Percentiles rank a stretch among this genome's conserved stretches.
These are phyloP conservation scores for Drosophila rhopaloa DNA, from an alignment of 1,140 invertebrate genomes.

Conservation along the genomic window DNA sequence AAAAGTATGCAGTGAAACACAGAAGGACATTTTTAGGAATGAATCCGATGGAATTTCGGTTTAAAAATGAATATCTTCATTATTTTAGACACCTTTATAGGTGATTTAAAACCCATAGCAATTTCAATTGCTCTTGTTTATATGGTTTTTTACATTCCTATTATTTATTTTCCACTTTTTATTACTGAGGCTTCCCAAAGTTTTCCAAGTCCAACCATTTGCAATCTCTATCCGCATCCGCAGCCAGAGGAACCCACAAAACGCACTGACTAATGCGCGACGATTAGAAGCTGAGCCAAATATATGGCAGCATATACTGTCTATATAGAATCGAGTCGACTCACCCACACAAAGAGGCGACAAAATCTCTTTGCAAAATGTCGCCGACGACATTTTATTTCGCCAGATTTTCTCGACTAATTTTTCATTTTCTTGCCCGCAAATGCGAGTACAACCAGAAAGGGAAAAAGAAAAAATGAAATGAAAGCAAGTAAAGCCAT, in stretches of 20 bases:
- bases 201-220: not conserved
- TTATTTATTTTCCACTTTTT: too few species aligned
- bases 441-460: constrained; percentile 42
- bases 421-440: constrained; percentile 80
- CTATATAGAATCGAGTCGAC: constrained; percentile 8
- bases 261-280: constrained; percentile 70
- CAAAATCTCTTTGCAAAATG: constrained; percentile 81
- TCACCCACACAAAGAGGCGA: constrained; percentile 18
- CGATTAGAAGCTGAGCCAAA: constrained; percentile 68
- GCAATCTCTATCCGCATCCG: constrained; percentile 1
- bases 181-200: not conserved
- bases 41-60: too few species aligned
- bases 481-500: not conserved
- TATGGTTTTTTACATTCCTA: too few species aligned
- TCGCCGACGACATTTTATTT: constrained; percentile 85
- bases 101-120: too few species aligned
- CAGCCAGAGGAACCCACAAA: constrained; percentile 23
- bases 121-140: too few species aligned
- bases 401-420: constrained; percentile 83
- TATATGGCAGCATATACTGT: constrained; percentile 31
- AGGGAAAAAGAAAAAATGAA: constrained; percentile 13
- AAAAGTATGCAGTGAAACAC: too few species aligned
- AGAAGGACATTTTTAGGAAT: too few species aligned
- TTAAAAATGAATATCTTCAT: too few species aligned
- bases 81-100: too few species aligned